Base-by-base conservation (phyloP, 2,888 invertebrate genomes). In the Nyleta sp. region DNA sequence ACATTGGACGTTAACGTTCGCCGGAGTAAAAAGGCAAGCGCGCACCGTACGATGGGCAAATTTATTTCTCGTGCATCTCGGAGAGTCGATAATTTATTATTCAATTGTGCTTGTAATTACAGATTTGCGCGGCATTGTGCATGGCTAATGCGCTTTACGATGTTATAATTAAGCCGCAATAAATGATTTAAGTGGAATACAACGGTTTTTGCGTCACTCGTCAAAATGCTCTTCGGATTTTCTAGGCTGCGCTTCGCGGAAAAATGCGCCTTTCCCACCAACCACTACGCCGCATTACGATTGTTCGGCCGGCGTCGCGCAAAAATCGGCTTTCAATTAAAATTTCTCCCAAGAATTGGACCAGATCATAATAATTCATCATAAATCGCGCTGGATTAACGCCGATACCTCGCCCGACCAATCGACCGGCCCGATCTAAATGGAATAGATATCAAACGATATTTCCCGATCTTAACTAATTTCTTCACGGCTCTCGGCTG, bases 401-500 rank as follows among this genome's bases (percentile, higher is more conserved):
- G 2, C 8, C 11, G 13, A 15, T 24, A 24, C 40, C 5, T 57
- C 13, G 46, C 31, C 48, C 70, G 57, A 8, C 57, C 64, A 60
- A 64, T 72, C 65, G 65, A 65, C 42, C 22, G 17, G 1, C 3
- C 11, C 7, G 33, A 72, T 64, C 64, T 64, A 64, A 72, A 48
- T 64, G 46, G 55, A 57, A 64, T 72, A 72, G 73, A 65, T 73
- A 22, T 31, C 24, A 11, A 57, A 38, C 53, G 50, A 57, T 59
- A 62, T 73, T 65, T 59, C 31, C 59, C 10, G 73, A 59, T 74
- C 59, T 57, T 57, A 65, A 73, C 64, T 65, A 64, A 73, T 73
- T 64, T 73, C 64, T 57, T 65, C 64, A 46, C 59, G 42, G 59
- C 44, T 48, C 33, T 35, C 15, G 44, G 35, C n/a, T 33, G 28